Evolutionary conservation across 2,888 invertebrate species (phyloP).

Genomic region (Leptothorax acervorum): DNA sequence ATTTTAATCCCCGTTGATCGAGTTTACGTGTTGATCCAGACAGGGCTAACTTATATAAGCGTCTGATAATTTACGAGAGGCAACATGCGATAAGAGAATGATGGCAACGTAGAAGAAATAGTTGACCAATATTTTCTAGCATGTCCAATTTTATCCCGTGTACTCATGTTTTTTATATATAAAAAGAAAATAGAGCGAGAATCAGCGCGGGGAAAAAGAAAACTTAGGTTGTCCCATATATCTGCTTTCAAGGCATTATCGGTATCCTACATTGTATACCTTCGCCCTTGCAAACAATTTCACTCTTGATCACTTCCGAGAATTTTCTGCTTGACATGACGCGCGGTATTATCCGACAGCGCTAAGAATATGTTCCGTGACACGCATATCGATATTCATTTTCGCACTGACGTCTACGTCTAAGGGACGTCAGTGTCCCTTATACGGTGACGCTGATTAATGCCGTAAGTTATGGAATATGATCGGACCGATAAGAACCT

Average conservation of each 20-base stretch:
- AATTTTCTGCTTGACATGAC: constrained; percentile 48
- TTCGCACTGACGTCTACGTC: background rate
- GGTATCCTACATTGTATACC: constrained; percentile 4
- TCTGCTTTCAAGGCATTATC: constrained; percentile 18
- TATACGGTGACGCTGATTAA: constrained; percentile 41
- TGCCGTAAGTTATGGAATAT: constrained; percentile 26
- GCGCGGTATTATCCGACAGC: constrained; percentile 29
- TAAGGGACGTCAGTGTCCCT: constrained; percentile 12
- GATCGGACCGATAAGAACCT: constrained; percentile 35
- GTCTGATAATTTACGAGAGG: background rate
- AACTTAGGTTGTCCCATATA: constrained; percentile 11
- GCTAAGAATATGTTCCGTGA: constrained; percentile 23
- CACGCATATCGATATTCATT: constrained; percentile 48
- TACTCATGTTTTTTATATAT: background rate
- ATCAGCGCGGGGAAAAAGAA: background rate
- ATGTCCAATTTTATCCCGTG: background rate
- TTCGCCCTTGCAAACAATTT: constrained; percentile 48
- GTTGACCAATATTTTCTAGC: background rate
- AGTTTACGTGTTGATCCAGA: constrained; percentile 16
- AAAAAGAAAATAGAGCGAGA: background rate
- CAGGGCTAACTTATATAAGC: background rate
- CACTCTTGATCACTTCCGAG: constrained; percentile 48
- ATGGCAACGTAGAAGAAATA: background rate
- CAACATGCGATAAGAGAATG: background rate
- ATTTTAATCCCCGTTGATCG: constrained; percentile 5